phyloP scores from a whole-genome alignment of 2,797 vertebrate species.

The Dipus sagitta region DNA sequence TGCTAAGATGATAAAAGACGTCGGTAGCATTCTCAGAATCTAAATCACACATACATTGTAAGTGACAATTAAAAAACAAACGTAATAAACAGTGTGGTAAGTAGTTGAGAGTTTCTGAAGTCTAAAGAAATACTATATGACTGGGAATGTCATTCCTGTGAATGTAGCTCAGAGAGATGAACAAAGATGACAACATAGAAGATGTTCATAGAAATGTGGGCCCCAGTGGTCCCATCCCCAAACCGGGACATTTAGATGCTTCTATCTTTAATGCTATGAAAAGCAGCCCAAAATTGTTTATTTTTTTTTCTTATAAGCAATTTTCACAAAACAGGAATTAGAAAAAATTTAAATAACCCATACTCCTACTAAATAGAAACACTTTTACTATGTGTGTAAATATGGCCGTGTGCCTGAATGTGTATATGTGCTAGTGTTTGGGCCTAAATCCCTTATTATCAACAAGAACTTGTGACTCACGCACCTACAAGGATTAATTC shows the following conservation, averaged over 20 bases:
- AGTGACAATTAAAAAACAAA: not conserved
- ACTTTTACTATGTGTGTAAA: not conserved
- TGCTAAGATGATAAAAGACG: not conserved
- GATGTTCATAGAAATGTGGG: not conserved
- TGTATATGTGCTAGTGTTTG: not conserved
- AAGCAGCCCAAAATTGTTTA: not conserved
- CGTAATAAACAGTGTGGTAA: not conserved
- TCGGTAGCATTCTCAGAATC: not conserved
- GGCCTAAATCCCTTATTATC: not conserved
- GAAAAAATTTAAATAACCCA: not conserved
- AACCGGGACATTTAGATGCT: not conserved
- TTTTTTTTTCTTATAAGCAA: not conserved
- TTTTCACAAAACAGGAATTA: slow-evolving; percentile 28
- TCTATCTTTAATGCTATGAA: not conserved
- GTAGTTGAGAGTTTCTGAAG: not conserved
- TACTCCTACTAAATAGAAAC: not conserved
- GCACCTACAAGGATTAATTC: not conserved
- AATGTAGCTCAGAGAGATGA: not conserved
- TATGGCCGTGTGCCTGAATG: not conserved
- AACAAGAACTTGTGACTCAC: not conserved
- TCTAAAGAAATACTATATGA: not conserved
- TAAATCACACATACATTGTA: not conserved
- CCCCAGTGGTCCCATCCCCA: not conserved
- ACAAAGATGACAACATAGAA: not conserved
- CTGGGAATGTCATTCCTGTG: not conserved